Evolutionary conservation across 1,140 invertebrate species (phyloP).

Genomic region (Agrypnia vestita): DNA sequence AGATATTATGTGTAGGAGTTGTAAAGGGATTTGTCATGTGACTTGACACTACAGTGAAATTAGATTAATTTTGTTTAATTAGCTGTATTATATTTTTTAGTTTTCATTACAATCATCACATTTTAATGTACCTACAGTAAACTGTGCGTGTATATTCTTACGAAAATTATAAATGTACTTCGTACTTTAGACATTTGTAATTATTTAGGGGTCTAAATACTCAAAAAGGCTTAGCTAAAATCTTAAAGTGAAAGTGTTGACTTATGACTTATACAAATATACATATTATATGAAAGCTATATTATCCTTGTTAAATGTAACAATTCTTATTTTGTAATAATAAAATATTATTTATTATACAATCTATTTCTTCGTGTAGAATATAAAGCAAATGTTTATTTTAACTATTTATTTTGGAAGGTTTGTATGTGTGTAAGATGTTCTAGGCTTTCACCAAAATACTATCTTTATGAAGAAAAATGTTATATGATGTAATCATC

Average conservation of each 20-base stretch:
- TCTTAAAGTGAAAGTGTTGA: not conserved
- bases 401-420: slow-evolving; percentile 25
- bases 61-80: too few relatives aligned
- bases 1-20: too few relatives aligned
- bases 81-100: too few relatives aligned
- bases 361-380: slow-evolving; percentile 16
- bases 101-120: too few relatives aligned
- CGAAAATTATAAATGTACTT: too few relatives aligned
- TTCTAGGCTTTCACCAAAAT: slow-evolving; percentile 35
- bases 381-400: not conserved
- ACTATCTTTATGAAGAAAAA: slow-evolving; percentile 34
- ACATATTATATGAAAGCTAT: not conserved
- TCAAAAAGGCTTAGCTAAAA: slow-evolving; percentile 3
- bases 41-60: too few relatives aligned
- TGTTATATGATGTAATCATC: slow-evolving; percentile 45
- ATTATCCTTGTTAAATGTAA: slow-evolving; percentile 9
- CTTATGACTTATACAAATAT: not conserved
- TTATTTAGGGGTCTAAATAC: slow-evolving; percentile 5
- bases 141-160: too few relatives aligned
- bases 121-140: too few relatives aligned
- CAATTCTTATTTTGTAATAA: not conserved
- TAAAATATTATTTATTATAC: slow-evolving; percentile 15
- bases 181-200: not conserved
- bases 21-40: too few relatives aligned
- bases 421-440: slow-evolving; percentile 20